phyloP scores from a whole-genome alignment of 2,888 invertebrate species.

The Nephrotoma flavescens region DNA sequence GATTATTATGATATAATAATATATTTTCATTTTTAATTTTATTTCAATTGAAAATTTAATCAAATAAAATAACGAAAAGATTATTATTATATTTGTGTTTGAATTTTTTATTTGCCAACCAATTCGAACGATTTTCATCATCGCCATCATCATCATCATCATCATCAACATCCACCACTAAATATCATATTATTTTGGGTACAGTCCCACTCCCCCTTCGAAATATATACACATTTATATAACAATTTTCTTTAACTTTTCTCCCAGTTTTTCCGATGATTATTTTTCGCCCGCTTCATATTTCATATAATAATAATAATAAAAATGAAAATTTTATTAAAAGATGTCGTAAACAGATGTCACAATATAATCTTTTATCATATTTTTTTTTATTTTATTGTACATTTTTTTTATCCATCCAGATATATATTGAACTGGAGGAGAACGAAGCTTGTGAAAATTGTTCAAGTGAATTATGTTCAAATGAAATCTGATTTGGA shows the following conservation, averaged over 20 bases:
- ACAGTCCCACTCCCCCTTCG: neutral
- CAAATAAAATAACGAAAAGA: neutral
- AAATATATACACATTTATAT: neutral
- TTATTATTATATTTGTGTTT: neutral
- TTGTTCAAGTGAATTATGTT: conserved; percentile 5
- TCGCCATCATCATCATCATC: neutral
- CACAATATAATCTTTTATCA: conserved; percentile 35
- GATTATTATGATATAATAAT: neutral
- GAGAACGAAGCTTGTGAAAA: neutral
- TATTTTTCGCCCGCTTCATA: neutral
- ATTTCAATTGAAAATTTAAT: neutral
- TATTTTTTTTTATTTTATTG: conserved; percentile 26
- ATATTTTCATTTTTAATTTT: neutral
- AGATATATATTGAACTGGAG: neutral
- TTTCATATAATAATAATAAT: conserved; percentile 18
- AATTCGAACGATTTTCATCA: neutral
- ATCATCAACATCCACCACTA: neutral
- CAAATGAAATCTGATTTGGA: neutral
- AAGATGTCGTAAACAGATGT: conserved; percentile 36
- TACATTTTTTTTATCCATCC: neutral
- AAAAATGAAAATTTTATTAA: conserved; percentile 37
- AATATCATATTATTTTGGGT: neutral
- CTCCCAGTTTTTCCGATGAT: neutral
- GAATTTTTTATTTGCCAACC: neutral
- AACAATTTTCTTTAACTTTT: neutral